Evolutionary conservation across 2,888 invertebrate species (phyloP).

Genomic region (Drosophila meridiana): DNA sequence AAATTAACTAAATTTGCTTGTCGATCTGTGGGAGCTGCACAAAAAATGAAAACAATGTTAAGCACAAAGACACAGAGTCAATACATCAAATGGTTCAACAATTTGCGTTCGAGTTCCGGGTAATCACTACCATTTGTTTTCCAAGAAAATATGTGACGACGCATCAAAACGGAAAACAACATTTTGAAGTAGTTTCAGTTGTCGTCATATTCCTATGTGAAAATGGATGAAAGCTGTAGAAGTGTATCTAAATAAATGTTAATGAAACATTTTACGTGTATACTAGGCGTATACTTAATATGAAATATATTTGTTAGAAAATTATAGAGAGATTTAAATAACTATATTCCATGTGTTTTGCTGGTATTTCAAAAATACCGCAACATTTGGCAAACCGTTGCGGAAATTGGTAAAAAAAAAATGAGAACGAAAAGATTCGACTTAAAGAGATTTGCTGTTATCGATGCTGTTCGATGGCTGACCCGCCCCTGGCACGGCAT

Average conservation of each 20-base stretch:
- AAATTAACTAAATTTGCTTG: conserved; percentile 31
- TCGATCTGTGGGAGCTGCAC: not conserved
- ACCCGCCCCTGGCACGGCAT: conserved; percentile 10
- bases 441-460: conserved; percentile 21
- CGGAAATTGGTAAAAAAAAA: conserved; percentile 3
- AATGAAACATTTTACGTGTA: not conserved
- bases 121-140: not conserved
- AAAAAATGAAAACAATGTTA: conserved; percentile 5
- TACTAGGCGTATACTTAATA: not conserved
- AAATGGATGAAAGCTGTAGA: not conserved
- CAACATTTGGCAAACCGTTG: conserved; percentile 13
- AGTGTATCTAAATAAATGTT: not conserved
- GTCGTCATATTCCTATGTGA: not conserved
- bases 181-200: not conserved
- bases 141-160: not conserved
- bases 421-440: not conserved
- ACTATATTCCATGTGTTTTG: not conserved
- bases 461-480: conserved; percentile 16
- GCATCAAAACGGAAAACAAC: not conserved
- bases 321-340: not conserved
- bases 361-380: conserved; percentile 10
- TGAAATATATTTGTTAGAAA: too few species aligned
- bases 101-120: conserved; percentile 1
- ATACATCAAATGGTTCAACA: not conserved
- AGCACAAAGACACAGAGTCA: conserved; percentile 5